Evolutionary conservation across 2,113 vertebrate species (phyloP).

Genomic region (Syngnathus scovelli): DNA sequence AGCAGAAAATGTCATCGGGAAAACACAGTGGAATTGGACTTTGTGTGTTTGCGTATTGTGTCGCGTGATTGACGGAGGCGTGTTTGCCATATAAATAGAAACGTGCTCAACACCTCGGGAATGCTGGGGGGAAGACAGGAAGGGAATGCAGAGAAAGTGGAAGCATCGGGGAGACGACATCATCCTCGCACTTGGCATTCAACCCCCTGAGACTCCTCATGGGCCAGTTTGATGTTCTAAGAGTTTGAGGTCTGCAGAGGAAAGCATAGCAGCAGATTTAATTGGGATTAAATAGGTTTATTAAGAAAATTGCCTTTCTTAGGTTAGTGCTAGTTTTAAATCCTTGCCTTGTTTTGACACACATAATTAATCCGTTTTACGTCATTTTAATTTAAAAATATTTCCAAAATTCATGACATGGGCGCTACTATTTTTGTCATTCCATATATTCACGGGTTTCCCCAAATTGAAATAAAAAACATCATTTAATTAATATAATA

Average conservation of each 20-base stretch:
- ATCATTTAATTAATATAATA: too few relatives aligned
- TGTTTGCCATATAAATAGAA: slow-evolving; percentile 56
- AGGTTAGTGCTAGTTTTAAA: too few relatives aligned
- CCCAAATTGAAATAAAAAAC: too few relatives aligned
- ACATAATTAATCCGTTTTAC: too few relatives aligned
- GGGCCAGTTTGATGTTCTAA: slow-evolving; percentile 32
- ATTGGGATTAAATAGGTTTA: background rate
- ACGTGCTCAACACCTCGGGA: slow-evolving; percentile 54
- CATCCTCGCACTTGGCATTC: slow-evolving; percentile 9
- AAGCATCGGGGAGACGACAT: slow-evolving; percentile 24
- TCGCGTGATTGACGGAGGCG: slow-evolving; percentile 36
- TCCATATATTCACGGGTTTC: too few relatives aligned
- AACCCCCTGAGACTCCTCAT: slow-evolving; percentile 3
- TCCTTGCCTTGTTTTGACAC: too few relatives aligned
- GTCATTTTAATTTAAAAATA: too few relatives aligned
- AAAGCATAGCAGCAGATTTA: slow-evolving; percentile 21
- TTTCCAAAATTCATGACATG: too few relatives aligned
- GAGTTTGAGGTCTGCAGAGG: slow-evolving; percentile 22
- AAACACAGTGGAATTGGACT: background rate
- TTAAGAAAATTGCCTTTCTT: too few relatives aligned
- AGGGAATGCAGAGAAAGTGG: slow-evolving; percentile 28
- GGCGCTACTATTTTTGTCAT: too few relatives aligned
- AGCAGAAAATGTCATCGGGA: background rate
- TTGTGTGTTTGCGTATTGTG: slow-evolving; percentile 29
- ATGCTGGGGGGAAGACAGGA: slow-evolving; percentile 42